phyloP scores from a whole-genome alignment of 2,888 invertebrate genomes.

The Eupithecia centaureata region DNA sequence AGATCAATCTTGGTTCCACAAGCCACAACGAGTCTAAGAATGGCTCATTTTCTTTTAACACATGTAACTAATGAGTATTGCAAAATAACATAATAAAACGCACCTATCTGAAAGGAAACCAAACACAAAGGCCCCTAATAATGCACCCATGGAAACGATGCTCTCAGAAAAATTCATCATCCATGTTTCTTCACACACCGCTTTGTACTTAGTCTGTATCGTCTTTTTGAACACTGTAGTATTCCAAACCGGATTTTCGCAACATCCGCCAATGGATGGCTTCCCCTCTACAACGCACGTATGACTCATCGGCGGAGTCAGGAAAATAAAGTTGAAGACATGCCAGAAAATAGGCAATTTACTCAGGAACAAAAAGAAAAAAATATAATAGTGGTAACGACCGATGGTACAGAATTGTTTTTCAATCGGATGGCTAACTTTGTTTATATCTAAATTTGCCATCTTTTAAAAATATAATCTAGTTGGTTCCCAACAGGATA shows the following conservation, averaged over 20 bases:
- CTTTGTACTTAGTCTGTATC: slow-evolving; percentile 63
- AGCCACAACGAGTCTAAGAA: too few species aligned
- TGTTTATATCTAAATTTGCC: slow-evolving; percentile 35
- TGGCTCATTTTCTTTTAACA: too few species aligned
- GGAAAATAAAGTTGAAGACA: slow-evolving; percentile 62
- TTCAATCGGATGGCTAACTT: slow-evolving; percentile 62
- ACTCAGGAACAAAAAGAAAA: slow-evolving; percentile 56
- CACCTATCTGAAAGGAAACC: slow-evolving; percentile 70
- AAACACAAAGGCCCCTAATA: slow-evolving; percentile 63
- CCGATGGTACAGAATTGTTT: slow-evolving; percentile 56
- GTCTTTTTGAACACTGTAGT: slow-evolving; percentile 63
- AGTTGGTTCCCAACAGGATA: slow-evolving; percentile 12
- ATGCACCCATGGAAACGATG: slow-evolving; percentile 60
- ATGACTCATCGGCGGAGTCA: slow-evolving; percentile 66
- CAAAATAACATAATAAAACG: slow-evolving; percentile 10
- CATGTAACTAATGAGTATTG: too few species aligned
- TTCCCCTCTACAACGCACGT: slow-evolving; percentile 45
- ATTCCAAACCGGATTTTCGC: slow-evolving; percentile 61
- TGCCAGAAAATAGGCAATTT: slow-evolving; percentile 70
- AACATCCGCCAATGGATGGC: slow-evolving; percentile 51
- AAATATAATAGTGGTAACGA: slow-evolving; percentile 63
- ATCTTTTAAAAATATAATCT: slow-evolving; percentile 41
- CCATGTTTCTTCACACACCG: slow-evolving; percentile 62
- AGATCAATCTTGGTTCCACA: too few species aligned
- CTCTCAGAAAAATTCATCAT: slow-evolving; percentile 65